Evolutionary conservation across 2,797 vertebrate genomes (phyloP), one percentile per base, ranked within the genome.

Genomic region (Acanthurus tractus): DNA sequence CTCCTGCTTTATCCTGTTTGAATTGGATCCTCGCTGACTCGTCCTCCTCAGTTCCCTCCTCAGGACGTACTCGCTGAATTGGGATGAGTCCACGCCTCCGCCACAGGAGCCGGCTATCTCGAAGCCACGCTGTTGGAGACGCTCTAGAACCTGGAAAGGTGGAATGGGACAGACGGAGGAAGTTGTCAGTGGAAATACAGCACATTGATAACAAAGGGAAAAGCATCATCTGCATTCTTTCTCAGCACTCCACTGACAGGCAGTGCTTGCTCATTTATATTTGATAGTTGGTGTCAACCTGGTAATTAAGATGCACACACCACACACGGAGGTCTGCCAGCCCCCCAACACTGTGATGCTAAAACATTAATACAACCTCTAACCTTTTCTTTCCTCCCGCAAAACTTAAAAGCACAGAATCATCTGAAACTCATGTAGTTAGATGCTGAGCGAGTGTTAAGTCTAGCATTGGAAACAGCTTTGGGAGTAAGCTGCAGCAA

Each of bases 1-100:
- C 90, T 99, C 98, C 87, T 99, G 98, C 94, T 99, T 99, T 98
- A 99, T 99, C 95, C 98, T 97, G 96, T 99, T 97, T 93, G 98
- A 96, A 29, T 98, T 97, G 85, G 96, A 96, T 36, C 95, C 96
- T 64, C 97, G 97, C 88, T 97, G 97, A 90, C 89, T 86, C 59
- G 96, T 96, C 95, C 97, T 95, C 94, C 97, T 97, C 93, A 98
- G 96, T 92, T 99, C 97, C 92, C 98, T 95, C 86, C 97, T 95
- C 88, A 99, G 96, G 94, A 99, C 95, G 18, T 98, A 99, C 96
- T 99, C 98, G 86, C 98, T 99, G 96, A 99, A 99, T 90, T 99
- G 97, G 91, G 98, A 99, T 25, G 98, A 98, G 95, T 99, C 98
- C 90, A 99, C 97, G 2, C 98, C 98, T 79, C 98, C 98, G 10